Evolutionary conservation across 1,140 invertebrate species (phyloP).

Genomic region (Drosophila repletoides): DNA sequence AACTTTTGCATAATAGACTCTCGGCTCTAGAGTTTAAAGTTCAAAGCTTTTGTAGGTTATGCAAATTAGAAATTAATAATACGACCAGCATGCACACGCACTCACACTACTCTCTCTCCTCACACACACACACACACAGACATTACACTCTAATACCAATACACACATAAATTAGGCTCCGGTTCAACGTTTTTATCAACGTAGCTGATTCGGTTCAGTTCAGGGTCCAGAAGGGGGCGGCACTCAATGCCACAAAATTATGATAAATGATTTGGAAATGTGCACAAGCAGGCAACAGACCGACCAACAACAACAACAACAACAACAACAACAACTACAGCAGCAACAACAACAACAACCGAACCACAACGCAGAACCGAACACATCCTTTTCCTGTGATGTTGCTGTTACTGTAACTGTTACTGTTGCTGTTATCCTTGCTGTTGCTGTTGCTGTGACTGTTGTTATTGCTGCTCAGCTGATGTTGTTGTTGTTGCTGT

Average conservation of each 20-base stretch:
- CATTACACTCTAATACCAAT: conserved; percentile 63
- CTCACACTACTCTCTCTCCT: no score
- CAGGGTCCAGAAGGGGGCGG: conserved; percentile 1
- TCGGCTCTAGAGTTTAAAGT: conserved; percentile 65
- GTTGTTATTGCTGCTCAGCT: conserved; percentile 24
- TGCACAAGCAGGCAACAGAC: conserved; percentile 66
- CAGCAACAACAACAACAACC: conserved; percentile 38
- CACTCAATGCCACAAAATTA: conserved; percentile 75
- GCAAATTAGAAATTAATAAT: conserved; percentile 80
- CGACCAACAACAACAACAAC: conserved; percentile 28
- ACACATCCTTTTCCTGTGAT: conserved; percentile 76
- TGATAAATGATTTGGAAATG: conserved; percentile 80
- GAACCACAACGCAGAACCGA: conserved; percentile 75
- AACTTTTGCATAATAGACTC: conserved; percentile 74
- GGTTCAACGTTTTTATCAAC: conserved; percentile 76
- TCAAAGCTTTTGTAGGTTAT: conserved; percentile 78
- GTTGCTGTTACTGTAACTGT: conserved; percentile 27
- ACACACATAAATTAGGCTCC: conserved; percentile 75
- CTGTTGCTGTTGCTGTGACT: background rate
- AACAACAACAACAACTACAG: conserved; percentile 23
- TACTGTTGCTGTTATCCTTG: background rate
- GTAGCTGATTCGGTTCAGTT: conserved; percentile 37
- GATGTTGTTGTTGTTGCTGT: conserved; percentile 12
- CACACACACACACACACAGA: conserved; percentile 5
- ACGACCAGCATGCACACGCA: conserved; percentile 41